These are phyloP conservation scores for Lindbergichthys nudifrons DNA, from an alignment of 2,797 vertebrate species.

Conservation along the genomic window DNA sequence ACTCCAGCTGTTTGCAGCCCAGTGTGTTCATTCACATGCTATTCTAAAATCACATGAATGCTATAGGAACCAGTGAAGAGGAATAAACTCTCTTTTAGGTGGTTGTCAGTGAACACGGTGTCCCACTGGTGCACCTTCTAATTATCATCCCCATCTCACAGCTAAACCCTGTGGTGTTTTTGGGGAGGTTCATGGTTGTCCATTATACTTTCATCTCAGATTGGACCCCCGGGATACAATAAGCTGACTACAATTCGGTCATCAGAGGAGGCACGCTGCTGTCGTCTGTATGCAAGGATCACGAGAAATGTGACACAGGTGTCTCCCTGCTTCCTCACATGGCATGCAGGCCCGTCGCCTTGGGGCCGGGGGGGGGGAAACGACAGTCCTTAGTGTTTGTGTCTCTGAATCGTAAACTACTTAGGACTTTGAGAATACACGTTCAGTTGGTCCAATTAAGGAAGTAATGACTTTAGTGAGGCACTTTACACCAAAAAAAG, in stretches of 20 bases:
- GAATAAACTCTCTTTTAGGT: slow-evolving; percentile 57
- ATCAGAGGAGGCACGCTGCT: slow-evolving; percentile 29
- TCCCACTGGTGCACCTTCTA: slow-evolving; percentile 63
- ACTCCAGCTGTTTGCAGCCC: slow-evolving; percentile 65
- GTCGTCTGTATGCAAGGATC: slow-evolving; percentile 34
- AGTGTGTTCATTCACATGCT: slow-evolving; percentile 63
- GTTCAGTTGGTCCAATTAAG: slow-evolving; percentile 75
- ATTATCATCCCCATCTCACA: slow-evolving; percentile 61
- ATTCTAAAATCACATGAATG: slow-evolving; percentile 58
- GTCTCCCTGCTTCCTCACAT: slow-evolving; percentile 64
- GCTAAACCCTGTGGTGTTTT: slow-evolving; percentile 56
- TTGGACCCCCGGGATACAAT: slow-evolving; percentile 43
- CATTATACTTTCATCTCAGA: slow-evolving; percentile 52
- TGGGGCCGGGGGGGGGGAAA: slow-evolving; percentile 55
- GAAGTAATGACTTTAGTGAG: slow-evolving; percentile 78
- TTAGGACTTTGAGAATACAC: slow-evolving; percentile 78
- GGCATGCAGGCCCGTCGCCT: slow-evolving; percentile 63
- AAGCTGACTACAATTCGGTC: slow-evolving; percentile 36
- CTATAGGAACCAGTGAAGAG: slow-evolving; percentile 52
- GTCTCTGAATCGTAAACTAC: slow-evolving; percentile 78
- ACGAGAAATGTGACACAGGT: slow-evolving; percentile 69
- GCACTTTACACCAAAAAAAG: slow-evolving; percentile 66
- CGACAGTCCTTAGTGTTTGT: slow-evolving; percentile 55
- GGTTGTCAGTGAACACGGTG: slow-evolving; percentile 54
- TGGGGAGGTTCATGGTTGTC: slow-evolving; percentile 49